These are phyloP conservation scores for Sebastes flavidus DNA, from an alignment of 2,797 vertebrate species.

Conservation along the genomic window DNA sequence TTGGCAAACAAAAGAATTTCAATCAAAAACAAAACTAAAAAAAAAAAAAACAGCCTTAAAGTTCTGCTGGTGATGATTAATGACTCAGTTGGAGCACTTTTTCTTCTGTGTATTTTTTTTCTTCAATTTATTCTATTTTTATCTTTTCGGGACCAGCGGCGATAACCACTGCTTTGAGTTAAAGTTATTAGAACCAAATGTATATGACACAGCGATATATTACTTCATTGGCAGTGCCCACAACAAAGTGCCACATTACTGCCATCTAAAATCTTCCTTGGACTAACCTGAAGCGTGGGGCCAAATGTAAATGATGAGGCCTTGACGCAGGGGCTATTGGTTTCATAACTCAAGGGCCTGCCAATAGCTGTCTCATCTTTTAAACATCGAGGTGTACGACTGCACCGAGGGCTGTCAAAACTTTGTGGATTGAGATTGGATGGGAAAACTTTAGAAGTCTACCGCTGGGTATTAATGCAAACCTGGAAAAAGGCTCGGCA, in stretches of 20 bases:
- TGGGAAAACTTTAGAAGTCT: slow-evolving; percentile 33
- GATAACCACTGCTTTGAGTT: slow-evolving; percentile 24
- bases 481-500: background rate
- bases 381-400: slow-evolving; percentile 67
- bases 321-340: slow-evolving; percentile 65
- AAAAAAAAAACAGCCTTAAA: background rate
- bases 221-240: slow-evolving; percentile 21
- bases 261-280: slow-evolving; percentile 17
- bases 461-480: slow-evolving; percentile 21
- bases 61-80: slow-evolving; percentile 45
- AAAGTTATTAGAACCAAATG: slow-evolving; percentile 24
- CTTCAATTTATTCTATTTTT: background rate
- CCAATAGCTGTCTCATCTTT: slow-evolving; percentile 77
- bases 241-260: slow-evolving; percentile 30
- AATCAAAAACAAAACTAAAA: background rate
- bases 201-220: slow-evolving; percentile 29
- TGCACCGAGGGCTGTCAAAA: slow-evolving; percentile 67
- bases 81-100: slow-evolving; percentile 15
- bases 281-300: slow-evolving; percentile 51
- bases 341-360: slow-evolving; percentile 75
- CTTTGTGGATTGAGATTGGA: slow-evolving; percentile 48
- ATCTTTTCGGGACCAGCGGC: slow-evolving; percentile 19
- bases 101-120: background rate
- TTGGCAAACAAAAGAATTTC: slow-evolving; percentile 17
- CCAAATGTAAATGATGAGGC: slow-evolving; percentile 69